Base-by-base conservation (phyloP, 2,113 vertebrate genomes). In the Ceyx margarethae region DNA sequence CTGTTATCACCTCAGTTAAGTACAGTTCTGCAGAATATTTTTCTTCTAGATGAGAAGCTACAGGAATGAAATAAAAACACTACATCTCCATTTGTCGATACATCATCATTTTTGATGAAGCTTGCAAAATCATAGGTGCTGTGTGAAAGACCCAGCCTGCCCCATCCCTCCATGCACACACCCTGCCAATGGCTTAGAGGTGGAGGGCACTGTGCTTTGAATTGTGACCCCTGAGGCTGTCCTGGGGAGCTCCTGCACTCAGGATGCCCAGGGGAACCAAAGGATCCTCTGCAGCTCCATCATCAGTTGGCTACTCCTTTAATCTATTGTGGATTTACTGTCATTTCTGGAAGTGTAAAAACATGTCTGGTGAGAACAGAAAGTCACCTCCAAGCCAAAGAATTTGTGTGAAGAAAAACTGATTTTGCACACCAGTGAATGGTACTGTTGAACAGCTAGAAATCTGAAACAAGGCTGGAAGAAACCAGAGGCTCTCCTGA, bases 371-470 rank as follows among this genome's bases (percentile, higher is more conserved):
- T 61, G 35, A 53, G 40, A 18, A 86, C 62, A 91, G 57, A 69
- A 65, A 81, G 43, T 61, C 43, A 74, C 29, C 16, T 51, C 50
- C 15, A 75, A 86, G 29, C 29, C 35, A 48, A 79, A 81, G 61
- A 42, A 69, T 57, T 88, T 69, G 11, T 35, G 65, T 57, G 10
- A 85, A 71, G 45, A 57, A 89, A 80, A 62, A 57, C 26, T 4
- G 7, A 33, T 14, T 73, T 72, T 74, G 12, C 26, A 66, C 26
- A 45, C 43, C 28, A 76, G 10, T 51, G 26, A 23, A 9, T 75
- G 66, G 54, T 65, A 77, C 85, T 92, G 73, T 61, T 79, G 75
- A 93, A 75, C 37, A 93, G 68, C 86, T 95, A 82, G 82, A 87
- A 69, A 87, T 75, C 76, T 3, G 1, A 77, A 94, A 92, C 53